A percentile compares a stretch with the other conserved stretches of the same genome.
Conservation (phyloP, 2,797 vertebrate genomes). For the Characodon lateralis region DNA sequence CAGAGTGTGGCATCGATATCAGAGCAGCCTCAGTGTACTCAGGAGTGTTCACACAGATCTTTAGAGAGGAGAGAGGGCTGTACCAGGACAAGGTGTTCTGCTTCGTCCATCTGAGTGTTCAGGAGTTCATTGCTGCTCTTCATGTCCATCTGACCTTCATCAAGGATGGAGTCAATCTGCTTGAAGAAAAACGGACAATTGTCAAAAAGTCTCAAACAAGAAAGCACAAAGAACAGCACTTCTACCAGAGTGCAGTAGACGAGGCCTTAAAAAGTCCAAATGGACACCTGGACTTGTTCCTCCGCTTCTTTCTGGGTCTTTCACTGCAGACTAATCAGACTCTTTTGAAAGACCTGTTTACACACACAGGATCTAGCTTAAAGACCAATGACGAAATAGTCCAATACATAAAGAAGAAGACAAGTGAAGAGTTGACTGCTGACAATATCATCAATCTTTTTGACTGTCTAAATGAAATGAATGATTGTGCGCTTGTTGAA, state of each 20-base stretch:
- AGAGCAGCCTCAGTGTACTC: constrained; percentile 1
- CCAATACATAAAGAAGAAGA: constrained; percentile 5
- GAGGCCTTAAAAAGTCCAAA: constrained; percentile 8
- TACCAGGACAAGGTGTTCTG: background rate
- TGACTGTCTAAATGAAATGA: constrained; percentile 1
- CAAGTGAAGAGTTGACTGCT: background rate
- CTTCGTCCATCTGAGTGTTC: constrained; percentile 13
- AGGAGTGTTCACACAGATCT: constrained; percentile 1
- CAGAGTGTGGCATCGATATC: background rate
- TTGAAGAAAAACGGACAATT: background rate
- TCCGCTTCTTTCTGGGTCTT: constrained; percentile 11
- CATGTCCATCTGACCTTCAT: constrained; percentile 10
- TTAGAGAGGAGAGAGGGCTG: background rate
- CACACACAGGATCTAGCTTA: background rate
- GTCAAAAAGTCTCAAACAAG: background rate
- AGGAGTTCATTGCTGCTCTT: constrained; percentile 20
- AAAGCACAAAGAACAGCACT: background rate
- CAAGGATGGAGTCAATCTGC: background rate
- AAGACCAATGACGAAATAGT: background rate
- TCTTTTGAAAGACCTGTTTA: background rate
- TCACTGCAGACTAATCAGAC: constrained; percentile 14
- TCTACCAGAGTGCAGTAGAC: constrained; percentile 2
- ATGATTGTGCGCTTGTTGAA: background rate
- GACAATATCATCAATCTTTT: constrained; percentile 14
- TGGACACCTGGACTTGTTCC: constrained; percentile 18